Evolutionary conservation across 2,888 invertebrate species (phyloP).

Genomic region (Drosophila neotestacea): DNA sequence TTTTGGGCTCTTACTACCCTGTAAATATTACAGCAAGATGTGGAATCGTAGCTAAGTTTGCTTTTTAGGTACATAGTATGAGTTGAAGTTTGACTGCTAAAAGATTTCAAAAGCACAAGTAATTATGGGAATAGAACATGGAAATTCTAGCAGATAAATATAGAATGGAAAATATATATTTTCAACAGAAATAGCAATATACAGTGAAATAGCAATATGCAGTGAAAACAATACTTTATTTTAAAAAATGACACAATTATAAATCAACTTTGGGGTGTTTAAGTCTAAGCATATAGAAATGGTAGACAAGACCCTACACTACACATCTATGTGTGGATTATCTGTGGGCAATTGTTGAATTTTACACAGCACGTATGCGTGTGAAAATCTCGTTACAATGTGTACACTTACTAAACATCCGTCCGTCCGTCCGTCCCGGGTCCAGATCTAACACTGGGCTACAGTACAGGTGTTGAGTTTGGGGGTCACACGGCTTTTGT

Average conservation of each 20-base stretch:
- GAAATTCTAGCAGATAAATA: neutral
- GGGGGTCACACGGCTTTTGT: conserved; percentile 39
- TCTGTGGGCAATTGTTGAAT: conserved; percentile 49
- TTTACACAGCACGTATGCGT: conserved; percentile 56
- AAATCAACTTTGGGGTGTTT: neutral
- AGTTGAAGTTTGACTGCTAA: no score
- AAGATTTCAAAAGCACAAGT: neutral
- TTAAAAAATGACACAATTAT: conserved; percentile 9
- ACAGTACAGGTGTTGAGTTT: conserved; percentile 15
- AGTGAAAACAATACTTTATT: conserved; percentile 3
- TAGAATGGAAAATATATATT: neutral
- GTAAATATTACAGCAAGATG: no score
- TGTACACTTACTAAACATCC: conserved; percentile 63
- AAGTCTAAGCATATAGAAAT: conserved; percentile 8
- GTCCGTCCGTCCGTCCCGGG: conserved; percentile 32
- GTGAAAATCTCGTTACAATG: conserved; percentile 63
- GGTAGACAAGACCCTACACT: neutral
- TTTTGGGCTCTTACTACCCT: no score
- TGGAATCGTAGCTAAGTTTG: no score
- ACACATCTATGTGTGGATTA: conserved; percentile 1
- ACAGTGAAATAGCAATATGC: neutral
- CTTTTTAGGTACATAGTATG: no score
- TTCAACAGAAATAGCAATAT: neutral
- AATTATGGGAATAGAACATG: neutral
- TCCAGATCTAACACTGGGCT: conserved; percentile 35